Evolutionary conservation across 2,113 vertebrate genomes (phyloP).

Genomic region (Serilophus lunatus): DNA sequence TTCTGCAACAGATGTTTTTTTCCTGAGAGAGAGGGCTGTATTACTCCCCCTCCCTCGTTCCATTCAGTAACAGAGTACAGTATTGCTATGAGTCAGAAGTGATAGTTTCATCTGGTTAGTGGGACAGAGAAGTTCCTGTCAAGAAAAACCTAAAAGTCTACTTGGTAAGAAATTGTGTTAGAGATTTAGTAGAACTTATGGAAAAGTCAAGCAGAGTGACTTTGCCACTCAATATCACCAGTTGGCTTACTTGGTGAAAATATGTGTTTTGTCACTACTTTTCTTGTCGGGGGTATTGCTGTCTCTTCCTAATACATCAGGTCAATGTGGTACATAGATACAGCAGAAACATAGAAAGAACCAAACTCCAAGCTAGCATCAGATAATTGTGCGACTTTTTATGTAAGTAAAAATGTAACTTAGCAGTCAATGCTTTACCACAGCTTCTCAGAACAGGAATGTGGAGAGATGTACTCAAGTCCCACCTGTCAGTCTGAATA

Average conservation of each 20-base stretch:
- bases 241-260: neutral
- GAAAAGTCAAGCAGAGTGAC: neutral
- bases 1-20: too few relatives aligned
- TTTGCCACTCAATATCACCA: neutral
- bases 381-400: neutral
- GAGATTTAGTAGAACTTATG: neutral
- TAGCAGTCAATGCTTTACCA: neutral
- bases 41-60: too few relatives aligned
- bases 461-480: neutral
- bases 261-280: neutral
- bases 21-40: too few relatives aligned
- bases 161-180: neutral
- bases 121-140: neutral
- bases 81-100: neutral
- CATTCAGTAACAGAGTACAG: neutral
- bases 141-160: neutral
- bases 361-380: neutral
- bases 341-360: neutral
- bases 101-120: neutral
- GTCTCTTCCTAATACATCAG: neutral
- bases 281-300: neutral
- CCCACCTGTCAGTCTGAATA: neutral
- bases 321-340: neutral
- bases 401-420: neutral
- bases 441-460: neutral